phyloP scores from a whole-genome alignment of 2,113 vertebrate species.

The Lichenostomus cassidix region DNA sequence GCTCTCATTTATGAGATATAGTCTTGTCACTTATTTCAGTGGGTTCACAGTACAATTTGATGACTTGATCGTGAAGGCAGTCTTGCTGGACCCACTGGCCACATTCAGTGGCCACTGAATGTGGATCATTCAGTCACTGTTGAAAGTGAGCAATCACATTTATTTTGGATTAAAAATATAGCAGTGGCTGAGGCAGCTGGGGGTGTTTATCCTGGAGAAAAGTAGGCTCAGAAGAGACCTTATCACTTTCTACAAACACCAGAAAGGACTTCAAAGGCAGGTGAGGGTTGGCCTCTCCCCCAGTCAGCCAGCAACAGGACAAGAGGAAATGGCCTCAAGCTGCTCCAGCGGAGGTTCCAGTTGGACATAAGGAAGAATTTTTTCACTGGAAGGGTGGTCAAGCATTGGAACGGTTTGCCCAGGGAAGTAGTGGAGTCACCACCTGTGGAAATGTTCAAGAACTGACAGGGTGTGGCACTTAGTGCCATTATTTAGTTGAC shows the following conservation, averaged over 20 bases:
- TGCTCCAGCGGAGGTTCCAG: neutral
- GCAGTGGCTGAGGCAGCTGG: neutral
- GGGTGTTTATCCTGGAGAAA: neutral
- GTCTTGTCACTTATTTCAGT: neutral
- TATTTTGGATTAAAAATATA: neutral
- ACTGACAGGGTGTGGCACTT: rapidly evolving
- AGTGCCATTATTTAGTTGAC: neutral
- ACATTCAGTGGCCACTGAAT: neutral
- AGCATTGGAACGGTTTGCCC: neutral
- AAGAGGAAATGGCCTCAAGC: neutral
- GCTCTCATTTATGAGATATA: neutral
- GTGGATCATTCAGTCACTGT: neutral
- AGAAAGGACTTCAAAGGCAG: neutral
- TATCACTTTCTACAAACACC: neutral
- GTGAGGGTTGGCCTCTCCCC: neutral
- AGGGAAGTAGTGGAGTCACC: neutral
- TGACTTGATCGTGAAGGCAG: neutral
- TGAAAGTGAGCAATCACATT: neutral
- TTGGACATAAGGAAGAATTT: neutral
- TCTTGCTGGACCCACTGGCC: neutral
- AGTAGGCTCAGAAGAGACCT: neutral
- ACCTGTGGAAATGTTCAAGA: neutral
- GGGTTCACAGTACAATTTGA: neutral
- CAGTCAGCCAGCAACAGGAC: neutral
- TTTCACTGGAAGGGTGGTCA: neutral